Evolutionary conservation across 2,113 vertebrate genomes (phyloP).

Genomic region (Colistium nudipinnis): DNA sequence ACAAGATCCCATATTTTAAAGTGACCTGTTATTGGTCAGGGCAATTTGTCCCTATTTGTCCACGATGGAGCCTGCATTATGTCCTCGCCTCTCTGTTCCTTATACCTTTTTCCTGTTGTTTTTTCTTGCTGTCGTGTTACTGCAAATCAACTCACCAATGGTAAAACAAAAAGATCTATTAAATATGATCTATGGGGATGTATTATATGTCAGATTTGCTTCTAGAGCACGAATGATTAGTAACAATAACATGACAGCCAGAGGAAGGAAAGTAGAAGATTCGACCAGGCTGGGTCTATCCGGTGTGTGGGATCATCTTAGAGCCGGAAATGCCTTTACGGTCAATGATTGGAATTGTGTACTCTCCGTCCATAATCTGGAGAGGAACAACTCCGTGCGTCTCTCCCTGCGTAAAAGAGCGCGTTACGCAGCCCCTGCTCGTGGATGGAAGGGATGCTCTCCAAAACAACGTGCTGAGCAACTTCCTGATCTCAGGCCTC

Average conservation of each 20-base stretch:
- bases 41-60: too few species aligned
- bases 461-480: constrained; percentile 78
- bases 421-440: constrained; percentile 62
- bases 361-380: constrained; percentile 61
- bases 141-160: too few species aligned
- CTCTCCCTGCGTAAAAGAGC: constrained; percentile 68
- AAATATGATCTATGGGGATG: too few species aligned
- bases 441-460: constrained; percentile 61
- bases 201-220: too few species aligned
- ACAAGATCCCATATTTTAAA: too few species aligned
- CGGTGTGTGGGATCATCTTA: constrained; percentile 3
- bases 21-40: too few species aligned
- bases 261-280: neutral
- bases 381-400: constrained; percentile 61
- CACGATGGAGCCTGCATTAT: too few species aligned
- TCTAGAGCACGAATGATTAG: neutral
- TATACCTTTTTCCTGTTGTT: too few species aligned
- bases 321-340: constrained; percentile 40
- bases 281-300: neutral
- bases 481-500: constrained; percentile 82
- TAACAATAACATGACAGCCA: too few species aligned
- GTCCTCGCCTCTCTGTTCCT: too few species aligned
- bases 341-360: constrained; percentile 63
- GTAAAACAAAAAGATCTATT: too few species aligned
- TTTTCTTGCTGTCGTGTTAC: too few species aligned